phyloP scores from a whole-genome alignment of 1,140 invertebrate genomes.

The Cydia splendana region DNA sequence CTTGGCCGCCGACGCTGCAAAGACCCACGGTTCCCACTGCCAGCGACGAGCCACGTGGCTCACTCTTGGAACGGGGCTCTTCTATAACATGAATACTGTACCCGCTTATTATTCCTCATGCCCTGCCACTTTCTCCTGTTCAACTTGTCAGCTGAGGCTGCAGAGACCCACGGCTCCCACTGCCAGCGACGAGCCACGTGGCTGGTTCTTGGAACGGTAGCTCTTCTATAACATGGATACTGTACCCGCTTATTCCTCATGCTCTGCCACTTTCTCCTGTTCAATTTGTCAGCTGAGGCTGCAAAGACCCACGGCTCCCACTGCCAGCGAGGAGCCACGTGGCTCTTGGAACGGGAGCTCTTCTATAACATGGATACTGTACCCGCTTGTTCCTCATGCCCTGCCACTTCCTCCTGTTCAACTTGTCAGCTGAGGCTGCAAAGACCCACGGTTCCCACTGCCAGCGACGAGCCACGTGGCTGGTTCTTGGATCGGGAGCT shows the following conservation, averaged over 20 bases:
- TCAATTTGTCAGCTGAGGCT: conserved; percentile 59
- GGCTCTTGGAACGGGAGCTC: conserved; percentile 57
- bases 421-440: conserved; percentile 60
- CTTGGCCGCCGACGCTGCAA: conserved; percentile 61
- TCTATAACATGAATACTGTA: conserved; percentile 43
- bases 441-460: conserved; percentile 63
- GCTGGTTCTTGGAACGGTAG: conserved; percentile 55
- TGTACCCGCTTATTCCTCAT: too few species aligned
- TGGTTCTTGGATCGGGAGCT: conserved; percentile 55
- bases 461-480: conserved; percentile 54
- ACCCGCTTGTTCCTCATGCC: conserved; percentile 77
- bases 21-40: too few species aligned
- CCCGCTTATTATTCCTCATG: conserved; percentile 77
- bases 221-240: too few species aligned
- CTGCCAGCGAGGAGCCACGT: conserved; percentile 52
- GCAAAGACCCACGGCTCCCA: conserved; percentile 64
- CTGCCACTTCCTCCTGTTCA: conserved; percentile 66
- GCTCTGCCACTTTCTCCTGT: too few species aligned
- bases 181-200: conserved; percentile 52
- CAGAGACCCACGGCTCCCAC: conserved; percentile 63
- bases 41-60: too few species aligned
- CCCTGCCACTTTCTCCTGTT: conserved; percentile 69
- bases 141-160: conserved; percentile 61
- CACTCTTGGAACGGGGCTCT: too few species aligned
- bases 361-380: conserved; percentile 39